phyloP scores from a whole-genome alignment of 2,797 vertebrate species.

The Tachyglossus aculeatus region DNA sequence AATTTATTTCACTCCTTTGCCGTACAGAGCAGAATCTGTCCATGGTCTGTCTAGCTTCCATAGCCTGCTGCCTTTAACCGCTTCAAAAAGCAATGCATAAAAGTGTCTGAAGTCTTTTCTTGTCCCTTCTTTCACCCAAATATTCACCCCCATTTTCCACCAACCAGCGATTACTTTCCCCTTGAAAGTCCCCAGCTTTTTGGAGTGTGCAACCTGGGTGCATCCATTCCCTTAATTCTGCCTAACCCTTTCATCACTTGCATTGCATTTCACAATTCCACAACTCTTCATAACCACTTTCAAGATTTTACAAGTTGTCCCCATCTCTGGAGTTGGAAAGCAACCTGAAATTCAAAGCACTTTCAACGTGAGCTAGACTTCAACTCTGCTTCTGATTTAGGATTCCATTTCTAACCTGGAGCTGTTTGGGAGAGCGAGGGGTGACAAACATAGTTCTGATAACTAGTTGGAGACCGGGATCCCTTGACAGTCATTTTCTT shows the following conservation, averaged over 20 bases:
- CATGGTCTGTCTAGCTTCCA: background rate
- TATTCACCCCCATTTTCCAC: background rate
- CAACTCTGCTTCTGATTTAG: background rate
- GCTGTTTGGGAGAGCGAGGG: no score
- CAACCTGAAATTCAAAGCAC: slow-evolving; percentile 11
- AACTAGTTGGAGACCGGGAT: no score
- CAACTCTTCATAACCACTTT: slow-evolving; percentile 1
- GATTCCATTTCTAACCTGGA: background rate
- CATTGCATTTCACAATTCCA: slow-evolving; percentile 20
- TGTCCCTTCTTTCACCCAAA: background rate
- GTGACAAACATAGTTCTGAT: no score
- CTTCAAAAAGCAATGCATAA: slow-evolving; percentile 8
- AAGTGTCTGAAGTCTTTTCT: background rate
- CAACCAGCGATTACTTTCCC: slow-evolving; percentile 34
- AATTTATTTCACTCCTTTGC: background rate
- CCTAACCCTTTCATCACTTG: background rate
- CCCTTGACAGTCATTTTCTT: no score
- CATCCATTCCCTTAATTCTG: background rate
- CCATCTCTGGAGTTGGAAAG: background rate
- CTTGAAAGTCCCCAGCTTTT: background rate
- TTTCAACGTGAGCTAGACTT: background rate
- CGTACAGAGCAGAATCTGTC: background rate
- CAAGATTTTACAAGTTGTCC: slow-evolving; percentile 9
- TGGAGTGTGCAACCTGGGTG: background rate
- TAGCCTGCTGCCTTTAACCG: background rate